A percentile compares a stretch with the other conserved stretches of the same genome.
phyloP scores from a whole-genome alignment of 2,797 vertebrate species.

The Philypnodon macrostomus region DNA sequence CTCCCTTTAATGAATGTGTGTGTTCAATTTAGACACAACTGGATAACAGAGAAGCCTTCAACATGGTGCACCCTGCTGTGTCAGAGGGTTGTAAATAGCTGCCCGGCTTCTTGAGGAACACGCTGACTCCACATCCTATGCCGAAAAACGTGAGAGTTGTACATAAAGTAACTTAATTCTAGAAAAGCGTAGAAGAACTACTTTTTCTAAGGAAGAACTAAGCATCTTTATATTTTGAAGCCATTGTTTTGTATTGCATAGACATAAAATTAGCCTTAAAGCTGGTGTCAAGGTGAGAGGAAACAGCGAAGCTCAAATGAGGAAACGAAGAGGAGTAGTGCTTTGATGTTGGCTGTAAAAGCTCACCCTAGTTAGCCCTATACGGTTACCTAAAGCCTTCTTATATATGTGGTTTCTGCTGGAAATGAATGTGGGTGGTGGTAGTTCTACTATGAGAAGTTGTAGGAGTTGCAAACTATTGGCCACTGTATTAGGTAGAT shows the following conservation, averaged over 20 bases:
- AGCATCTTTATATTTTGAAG: not conserved
- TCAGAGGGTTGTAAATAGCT: constrained; percentile 69
- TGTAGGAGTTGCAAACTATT: too few species aligned
- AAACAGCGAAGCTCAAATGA: constrained; percentile 27
- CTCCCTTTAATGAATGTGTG: constrained; percentile 73
- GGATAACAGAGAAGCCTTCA: constrained; percentile 68
- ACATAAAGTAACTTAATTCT: constrained; percentile 26
- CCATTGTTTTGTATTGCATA: not conserved
- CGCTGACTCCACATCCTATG: constrained; percentile 68
- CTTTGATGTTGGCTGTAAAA: constrained; percentile 68
- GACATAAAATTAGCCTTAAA: not conserved
- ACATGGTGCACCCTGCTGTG: constrained; percentile 59
- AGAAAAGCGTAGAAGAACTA: constrained; percentile 16
- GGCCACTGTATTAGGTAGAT: too few species aligned
- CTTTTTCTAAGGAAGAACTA: not conserved
- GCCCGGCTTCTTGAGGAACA: constrained; percentile 58
- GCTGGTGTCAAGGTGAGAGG: constrained; percentile 32
- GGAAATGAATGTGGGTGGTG: too few species aligned
- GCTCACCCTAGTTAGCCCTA: constrained; percentile 19
- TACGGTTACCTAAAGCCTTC: constrained; percentile 10
- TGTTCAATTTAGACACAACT: constrained; percentile 73
- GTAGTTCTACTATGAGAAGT: too few species aligned
- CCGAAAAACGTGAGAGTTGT: constrained; percentile 22
- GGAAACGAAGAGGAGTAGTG: constrained; percentile 32
- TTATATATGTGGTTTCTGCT: not conserved